Base-by-base conservation (phyloP, 2,113 vertebrate species). In the Geothlypis trichas region DNA sequence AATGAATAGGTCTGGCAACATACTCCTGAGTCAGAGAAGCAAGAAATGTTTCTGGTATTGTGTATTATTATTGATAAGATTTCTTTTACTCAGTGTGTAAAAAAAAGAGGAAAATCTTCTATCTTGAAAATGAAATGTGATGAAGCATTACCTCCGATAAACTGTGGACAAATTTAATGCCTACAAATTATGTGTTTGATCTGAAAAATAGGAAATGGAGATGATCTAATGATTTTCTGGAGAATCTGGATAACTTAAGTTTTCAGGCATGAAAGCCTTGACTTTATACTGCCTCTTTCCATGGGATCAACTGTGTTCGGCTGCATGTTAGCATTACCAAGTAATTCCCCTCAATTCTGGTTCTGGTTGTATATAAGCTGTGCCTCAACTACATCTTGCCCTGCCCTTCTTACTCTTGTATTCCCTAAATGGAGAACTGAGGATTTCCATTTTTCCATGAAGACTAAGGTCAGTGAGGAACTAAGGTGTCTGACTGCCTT, bases 11-110 rank as follows among this genome's bases (percentile, higher is more conserved):
- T 84, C 33, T 84, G 46, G 37, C 35, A 76, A 52, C 78, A 90
- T 87, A 54, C 52, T 57, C 24, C 71, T 83, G 46, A 22, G 22
- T 10, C 31, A 83, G 66, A 93, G 55, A 96, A 96, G 55, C 7
- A 57, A 77, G 80, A 85, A 89, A 71, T 23, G 33, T 91, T 87
- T 84, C 72, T 77, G 27, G 31, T 79, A 30, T 61, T 37, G 54
- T 80, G 23, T 81, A 26, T 81, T 96, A 86, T 41, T 93, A 80
- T 69, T 83, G 61, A 84, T 52, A 90, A 88, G 78, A 77, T 63
- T 26, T 79, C 51, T 67, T 73, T 81, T 75, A 11, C 2, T 44
- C 5, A 85, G 31, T 20, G 7, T 19, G 54, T 65, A 63, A 52
- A 54, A 4, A 8, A 16, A 2, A 23, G 13, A 22, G 8, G 26